Conservation (phyloP, 53 echinoderm and acorn worm genomes). For the Pentamera pediparva region DNA sequence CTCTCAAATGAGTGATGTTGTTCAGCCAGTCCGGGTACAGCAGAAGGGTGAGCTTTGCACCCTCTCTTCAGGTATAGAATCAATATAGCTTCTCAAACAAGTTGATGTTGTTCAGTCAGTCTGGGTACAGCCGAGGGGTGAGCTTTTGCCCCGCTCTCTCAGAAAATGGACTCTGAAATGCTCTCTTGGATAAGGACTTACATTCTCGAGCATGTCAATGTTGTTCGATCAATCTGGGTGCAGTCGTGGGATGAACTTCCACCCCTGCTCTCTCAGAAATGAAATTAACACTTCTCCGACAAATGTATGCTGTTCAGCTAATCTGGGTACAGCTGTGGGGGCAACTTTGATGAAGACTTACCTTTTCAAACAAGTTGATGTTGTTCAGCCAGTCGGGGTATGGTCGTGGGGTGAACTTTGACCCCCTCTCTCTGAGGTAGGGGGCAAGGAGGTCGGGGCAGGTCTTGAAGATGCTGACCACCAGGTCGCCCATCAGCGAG, state of each 20-base stretch:
- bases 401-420: constrained; percentile 62
- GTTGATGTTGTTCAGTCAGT: too few relatives aligned
- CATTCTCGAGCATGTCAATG: constrained; percentile 63
- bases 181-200: too few relatives aligned
- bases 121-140: too few relatives aligned
- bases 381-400: constrained; percentile 65
- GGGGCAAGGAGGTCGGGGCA: constrained; percentile 73
- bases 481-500: constrained; percentile 60
- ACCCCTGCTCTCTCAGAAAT: constrained; percentile 49
- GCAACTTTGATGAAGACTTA: constrained; percentile 13
- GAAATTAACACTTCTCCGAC: too few relatives aligned
- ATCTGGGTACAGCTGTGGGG: not conserved
- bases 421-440: constrained; percentile 55
- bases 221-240: constrained; percentile 52
- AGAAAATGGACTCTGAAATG: too few relatives aligned
- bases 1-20: too few relatives aligned
- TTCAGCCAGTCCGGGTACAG: too few relatives aligned
- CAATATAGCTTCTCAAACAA: too few relatives aligned
- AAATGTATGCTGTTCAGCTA: not conserved
- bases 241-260: constrained; percentile 25
- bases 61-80: too few relatives aligned
- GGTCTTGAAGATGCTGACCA: constrained; percentile 60
- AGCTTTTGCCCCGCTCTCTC: too few relatives aligned
- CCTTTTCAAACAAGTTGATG: constrained; percentile 64
- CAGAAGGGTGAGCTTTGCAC: too few relatives aligned